These are phyloP conservation scores for Andinoacara biseriatus DNA, from an alignment of 2,113 vertebrate species.

Conservation along the genomic window DNA sequence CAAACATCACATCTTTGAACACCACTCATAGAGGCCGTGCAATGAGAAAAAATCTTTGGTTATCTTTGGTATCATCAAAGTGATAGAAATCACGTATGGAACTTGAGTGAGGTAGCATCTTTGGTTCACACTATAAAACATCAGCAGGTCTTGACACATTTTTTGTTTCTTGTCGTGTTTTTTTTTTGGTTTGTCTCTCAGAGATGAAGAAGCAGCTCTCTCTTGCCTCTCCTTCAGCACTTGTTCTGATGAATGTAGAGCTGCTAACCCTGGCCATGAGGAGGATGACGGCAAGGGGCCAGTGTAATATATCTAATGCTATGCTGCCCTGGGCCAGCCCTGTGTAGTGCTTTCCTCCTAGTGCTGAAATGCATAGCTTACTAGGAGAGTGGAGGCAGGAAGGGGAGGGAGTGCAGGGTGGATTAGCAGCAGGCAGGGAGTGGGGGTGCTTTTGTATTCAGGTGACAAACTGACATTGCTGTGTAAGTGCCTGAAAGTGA, in stretches of 20 bases:
- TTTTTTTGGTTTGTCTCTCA: slow-evolving; percentile 58
- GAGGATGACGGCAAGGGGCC: slow-evolving; percentile 85
- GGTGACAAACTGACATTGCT: slow-evolving; percentile 69
- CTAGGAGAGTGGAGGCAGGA: slow-evolving; percentile 29
- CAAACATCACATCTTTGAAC: slow-evolving; percentile 83
- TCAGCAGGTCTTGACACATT: slow-evolving; percentile 92
- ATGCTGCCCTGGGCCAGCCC: slow-evolving; percentile 72
- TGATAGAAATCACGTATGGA: slow-evolving; percentile 99
- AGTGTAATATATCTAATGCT: slow-evolving; percentile 67
- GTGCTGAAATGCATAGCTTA: slow-evolving; percentile 94
- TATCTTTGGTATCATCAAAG: slow-evolving; percentile 99
- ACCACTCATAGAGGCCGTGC: slow-evolving; percentile 90
- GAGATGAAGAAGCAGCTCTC: slow-evolving; percentile 86
- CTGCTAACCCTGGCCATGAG: slow-evolving; percentile 91
- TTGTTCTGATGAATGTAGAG: slow-evolving; percentile 84
- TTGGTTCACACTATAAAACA: slow-evolving; percentile 99
- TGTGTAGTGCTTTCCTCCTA: slow-evolving; percentile 96
- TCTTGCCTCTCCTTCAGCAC: slow-evolving; percentile 86
- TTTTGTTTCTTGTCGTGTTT: slow-evolving; percentile 66
- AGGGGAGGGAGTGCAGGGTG: neutral
- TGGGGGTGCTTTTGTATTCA: slow-evolving; percentile 60
- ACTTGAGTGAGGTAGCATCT: slow-evolving; percentile 99
- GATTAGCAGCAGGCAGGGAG: slow-evolving; percentile 24
- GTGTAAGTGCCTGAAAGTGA: slow-evolving; percentile 62
- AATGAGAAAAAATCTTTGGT: slow-evolving; percentile 94